phyloP scores from a whole-genome alignment of 2,113 vertebrate species.

The Seriola quinqueradiata region DNA sequence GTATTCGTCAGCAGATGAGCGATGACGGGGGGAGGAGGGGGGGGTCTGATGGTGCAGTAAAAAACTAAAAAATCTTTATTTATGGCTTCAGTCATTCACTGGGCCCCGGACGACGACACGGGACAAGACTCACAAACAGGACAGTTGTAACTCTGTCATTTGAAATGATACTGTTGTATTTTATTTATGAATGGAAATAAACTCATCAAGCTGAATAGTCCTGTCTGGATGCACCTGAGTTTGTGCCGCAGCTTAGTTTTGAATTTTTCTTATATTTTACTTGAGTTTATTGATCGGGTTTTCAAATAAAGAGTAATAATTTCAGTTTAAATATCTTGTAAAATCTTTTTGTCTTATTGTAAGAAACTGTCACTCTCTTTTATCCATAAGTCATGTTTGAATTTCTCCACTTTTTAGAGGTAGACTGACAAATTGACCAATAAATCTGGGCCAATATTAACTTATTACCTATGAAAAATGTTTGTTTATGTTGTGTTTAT shows the following conservation, averaged over 20 bases:
- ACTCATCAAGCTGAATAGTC: neutral
- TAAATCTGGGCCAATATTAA: neutral
- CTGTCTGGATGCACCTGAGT: neutral
- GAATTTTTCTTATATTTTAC: too few species aligned
- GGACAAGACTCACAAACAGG: neutral
- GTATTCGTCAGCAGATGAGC: conserved; percentile 22
- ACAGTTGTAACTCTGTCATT: neutral
- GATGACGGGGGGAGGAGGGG: neutral
- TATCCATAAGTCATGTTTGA: neutral
- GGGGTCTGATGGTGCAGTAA: conserved; percentile 13
- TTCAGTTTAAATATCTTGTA: too few species aligned
- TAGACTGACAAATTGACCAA: neutral
- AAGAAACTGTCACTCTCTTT: neutral
- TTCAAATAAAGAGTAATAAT: neutral
- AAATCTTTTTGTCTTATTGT: neutral
- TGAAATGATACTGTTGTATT: neutral
- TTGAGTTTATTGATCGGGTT: neutral
- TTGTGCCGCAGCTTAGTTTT: neutral
- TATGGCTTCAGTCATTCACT: neutral
- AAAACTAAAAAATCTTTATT: conserved; percentile 11
- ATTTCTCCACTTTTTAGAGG: neutral
- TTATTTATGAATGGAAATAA: neutral
- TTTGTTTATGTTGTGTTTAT: too few species aligned
- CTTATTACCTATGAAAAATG: too few species aligned
- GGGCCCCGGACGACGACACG: neutral